Base-by-base conservation (phyloP, 2,888 invertebrate species). In the Rhopalosiphum nymphaeae region DNA sequence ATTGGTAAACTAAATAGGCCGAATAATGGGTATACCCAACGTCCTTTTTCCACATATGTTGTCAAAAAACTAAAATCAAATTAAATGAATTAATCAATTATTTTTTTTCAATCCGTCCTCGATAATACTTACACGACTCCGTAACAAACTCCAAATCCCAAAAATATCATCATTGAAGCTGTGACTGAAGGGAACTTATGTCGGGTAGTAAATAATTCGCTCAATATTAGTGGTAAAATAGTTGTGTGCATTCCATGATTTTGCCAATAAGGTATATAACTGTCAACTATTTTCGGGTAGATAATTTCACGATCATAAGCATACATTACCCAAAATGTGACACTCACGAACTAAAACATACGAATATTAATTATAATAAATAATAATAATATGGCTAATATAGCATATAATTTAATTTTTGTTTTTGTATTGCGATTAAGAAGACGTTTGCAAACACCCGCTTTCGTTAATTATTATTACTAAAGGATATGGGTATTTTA, bases 161-260 rank as follows among this genome's bases (percentile, higher is more conserved):
- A 88, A 91, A 16, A 95, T 46, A 84, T 95, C 92, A 11, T 85
- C 67, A 42, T 67, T 85, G 93, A 95, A 94, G 36, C 95, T 90
- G 49, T 89, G 7, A 85, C 53, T 7, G 91, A 57, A 53, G 95
- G 95, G 87, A 95, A 95, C 49, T 94, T 95, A 92, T 95, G 95
- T 95, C 95, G 95, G 93, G 94, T 95, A 94, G 95, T 96, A 0
- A 96, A 49, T 0, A 96, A 96, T 95, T 97, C 97, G 5, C 96
- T 95, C 7, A 92, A 21, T 25, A 92, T 29, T 16, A 94, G 26
- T 11, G 92, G 94, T 61, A 94, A 44, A 90, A 97, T 97, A 95
- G 96, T 96, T 0, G 97, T 96, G 95, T 97, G 97, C 57, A 97
- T 96, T 94, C 96, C 96, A 95, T 97, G 97, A 96, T 97, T 97